Evolutionary conservation across 2,888 invertebrate species (phyloP), one percentile per base, ranked within the genome.

Genomic region (Brachyopa scutellaris): DNA sequence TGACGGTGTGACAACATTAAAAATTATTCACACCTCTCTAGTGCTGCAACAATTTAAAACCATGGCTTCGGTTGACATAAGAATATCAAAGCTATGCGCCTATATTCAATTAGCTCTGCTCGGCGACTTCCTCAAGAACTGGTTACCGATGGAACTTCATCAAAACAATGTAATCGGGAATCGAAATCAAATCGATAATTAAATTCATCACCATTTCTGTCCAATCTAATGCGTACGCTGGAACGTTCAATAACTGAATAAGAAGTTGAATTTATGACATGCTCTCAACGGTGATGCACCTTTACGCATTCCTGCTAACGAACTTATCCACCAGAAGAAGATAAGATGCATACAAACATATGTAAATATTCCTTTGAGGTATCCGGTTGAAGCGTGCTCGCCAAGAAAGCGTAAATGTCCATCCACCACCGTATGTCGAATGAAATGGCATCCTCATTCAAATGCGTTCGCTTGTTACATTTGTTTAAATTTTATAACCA

Each of bases 151-250:
- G 9, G 6, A 13, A 33, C 15, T 13, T 6, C 7, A 36, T n/a
- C 36, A n/a, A 57, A 47, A 47, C 23, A 55, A 19, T 47, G 13
- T 47, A 38, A 59, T 49, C 57, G 23, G 9, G n/a, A 33, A 47
- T 9, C 17, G 8, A 47, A 11, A 69, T 47, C 57, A 17, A 47
- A 49, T 59, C 38, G 36, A 49, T 59, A 69, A 69, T 69, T 47
- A 69, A 69, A 69, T 69, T 38, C 69, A 59, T 69, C 69, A 69
- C 69, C 57, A 69, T 69, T 49, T 19, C 49, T 17, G 47, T 69
- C 59, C 11, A 17, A 8, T 36, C 33, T 15, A 55, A 45, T 15
- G 33, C 11, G 36, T 36, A 38, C 47, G 29, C 21, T 29, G 38
- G 45, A 36, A 15, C 38, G 47, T 13, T 42, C 49, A 26, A 29